Conservation (phyloP, 2,888 invertebrate species). For the Drosophila crucigera region DNA sequence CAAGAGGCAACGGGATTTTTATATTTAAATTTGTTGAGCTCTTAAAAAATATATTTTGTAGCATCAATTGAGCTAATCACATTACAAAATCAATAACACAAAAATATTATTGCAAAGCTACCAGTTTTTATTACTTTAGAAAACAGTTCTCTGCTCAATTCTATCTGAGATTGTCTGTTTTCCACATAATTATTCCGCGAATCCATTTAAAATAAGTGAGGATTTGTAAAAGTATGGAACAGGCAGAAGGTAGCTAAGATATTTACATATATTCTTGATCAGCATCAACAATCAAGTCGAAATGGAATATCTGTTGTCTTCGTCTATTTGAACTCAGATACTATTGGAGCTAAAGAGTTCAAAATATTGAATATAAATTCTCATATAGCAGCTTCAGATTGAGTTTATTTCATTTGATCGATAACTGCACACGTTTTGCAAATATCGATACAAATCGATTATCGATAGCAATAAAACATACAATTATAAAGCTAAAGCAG, state of each 20-base stretch:
- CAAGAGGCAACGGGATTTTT: background rate
- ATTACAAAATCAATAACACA: background rate
- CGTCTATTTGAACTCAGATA: too few relatives aligned
- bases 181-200: background rate
- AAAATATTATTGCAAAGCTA: background rate
- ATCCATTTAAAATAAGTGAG: too few relatives aligned
- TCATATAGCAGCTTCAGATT: too few relatives aligned
- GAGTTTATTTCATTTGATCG: background rate
- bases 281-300: too few relatives aligned
- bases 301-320: too few relatives aligned
- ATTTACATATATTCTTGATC: too few relatives aligned
- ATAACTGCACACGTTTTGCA: background rate
- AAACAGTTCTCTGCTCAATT: background rate
- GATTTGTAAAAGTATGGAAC: too few relatives aligned
- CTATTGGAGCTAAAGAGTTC: too few relatives aligned
- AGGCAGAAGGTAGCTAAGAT: too few relatives aligned
- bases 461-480: background rate
- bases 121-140: background rate
- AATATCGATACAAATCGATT: background rate
- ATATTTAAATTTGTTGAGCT: background rate
- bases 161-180: background rate
- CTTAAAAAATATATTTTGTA: background rate
- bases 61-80: background rate
- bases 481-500: background rate
- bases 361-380: too few relatives aligned